Percentiles rank a stretch among this genome's conserved stretches.
Evolutionary conservation across 1,140 invertebrate species (phyloP).

Genomic region (Sycophaga agraensis): DNA sequence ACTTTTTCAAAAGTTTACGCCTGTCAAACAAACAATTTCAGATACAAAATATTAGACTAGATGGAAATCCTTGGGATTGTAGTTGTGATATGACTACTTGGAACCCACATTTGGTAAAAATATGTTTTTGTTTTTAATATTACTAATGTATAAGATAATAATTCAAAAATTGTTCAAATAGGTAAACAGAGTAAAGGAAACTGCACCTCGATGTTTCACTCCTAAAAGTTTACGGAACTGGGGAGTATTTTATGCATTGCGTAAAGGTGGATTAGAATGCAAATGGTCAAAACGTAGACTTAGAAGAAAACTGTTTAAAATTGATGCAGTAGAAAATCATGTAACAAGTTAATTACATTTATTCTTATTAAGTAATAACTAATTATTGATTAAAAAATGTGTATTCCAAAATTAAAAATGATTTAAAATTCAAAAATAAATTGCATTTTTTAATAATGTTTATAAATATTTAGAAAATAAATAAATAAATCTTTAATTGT

Average conservation of each 20-base stretch:
- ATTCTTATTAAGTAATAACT: too few species aligned
- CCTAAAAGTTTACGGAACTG: slow-evolving; percentile 62
- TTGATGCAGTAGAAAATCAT: slow-evolving; percentile 37
- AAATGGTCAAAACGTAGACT: slow-evolving; percentile 40
- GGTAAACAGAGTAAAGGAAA: slow-evolving; percentile 57
- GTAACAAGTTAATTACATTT: slow-evolving; percentile 25
- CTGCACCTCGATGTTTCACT: slow-evolving; percentile 64
- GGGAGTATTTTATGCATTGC: slow-evolving; percentile 64
- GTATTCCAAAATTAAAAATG: too few species aligned
- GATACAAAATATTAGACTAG: slow-evolving; percentile 59
- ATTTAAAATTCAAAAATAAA: too few species aligned
- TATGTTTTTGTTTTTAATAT: not conserved
- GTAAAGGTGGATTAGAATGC: slow-evolving; percentile 53
- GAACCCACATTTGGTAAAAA: slow-evolving; percentile 57
- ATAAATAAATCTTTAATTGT: too few species aligned
- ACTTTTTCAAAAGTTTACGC: slow-evolving; percentile 61
- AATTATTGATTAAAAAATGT: too few species aligned
- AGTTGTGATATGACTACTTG: slow-evolving; percentile 66
- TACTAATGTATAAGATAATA: not conserved
- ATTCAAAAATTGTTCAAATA: slow-evolving; percentile 22
- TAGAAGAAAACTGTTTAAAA: slow-evolving; percentile 26
- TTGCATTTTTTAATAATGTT: too few species aligned
- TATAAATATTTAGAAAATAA: too few species aligned
- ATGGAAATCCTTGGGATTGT: slow-evolving; percentile 72
- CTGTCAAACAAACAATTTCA: slow-evolving; percentile 39